Evolutionary conservation across 64 coral and sea anemone genomes (phyloP), one percentile per base, ranked within the genome.

Genomic region (Stichodactyla helianthus): DNA sequence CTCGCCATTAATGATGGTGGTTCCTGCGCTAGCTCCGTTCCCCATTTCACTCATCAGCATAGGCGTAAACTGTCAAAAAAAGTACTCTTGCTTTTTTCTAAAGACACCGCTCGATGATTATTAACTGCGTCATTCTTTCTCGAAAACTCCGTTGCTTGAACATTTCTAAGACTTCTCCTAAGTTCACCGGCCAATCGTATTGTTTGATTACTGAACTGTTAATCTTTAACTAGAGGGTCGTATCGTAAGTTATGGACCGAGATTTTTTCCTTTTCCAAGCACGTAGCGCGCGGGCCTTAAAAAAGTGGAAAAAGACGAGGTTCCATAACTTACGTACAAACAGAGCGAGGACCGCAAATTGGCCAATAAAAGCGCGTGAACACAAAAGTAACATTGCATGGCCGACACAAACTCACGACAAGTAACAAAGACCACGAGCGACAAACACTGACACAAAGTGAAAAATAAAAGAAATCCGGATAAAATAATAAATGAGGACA

Each of bases 161-260:
- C 59, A 78, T 25, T 90, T 85, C 77, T 17, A 85, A 86, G 89
- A 64, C 71, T 90, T 90, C 89, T 77, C 52, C 68, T 51, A 64
- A 10, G 12, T 51, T 79, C 27, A 52, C 23, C 55, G 58, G 70
- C 77, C 89, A 71, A 90, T 79, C 60, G 71, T 77, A 14, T 63
- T 79, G 55, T 20, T 26, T 19, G n/a, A 53, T 78, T 25, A 53
- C 78, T 78, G 50, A 71, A 57, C 54, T 90, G 82, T 62, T 51
- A 90, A 86, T 59, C 17, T 85, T 79, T 87, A 57, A 57, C 59
- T 77, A 78, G 35, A 44, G 35, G 35, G 35, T 3, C 35, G 35
- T 44, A 44, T 3, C 35, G 35, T 44, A 44, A 44, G 35, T 44
- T 44, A 44, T 44, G 35, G 35, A 3, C 35, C 19, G 62, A 65